Base-by-base conservation (phyloP, 2,888 invertebrate genomes). In the Plagodis dolabraria region DNA sequence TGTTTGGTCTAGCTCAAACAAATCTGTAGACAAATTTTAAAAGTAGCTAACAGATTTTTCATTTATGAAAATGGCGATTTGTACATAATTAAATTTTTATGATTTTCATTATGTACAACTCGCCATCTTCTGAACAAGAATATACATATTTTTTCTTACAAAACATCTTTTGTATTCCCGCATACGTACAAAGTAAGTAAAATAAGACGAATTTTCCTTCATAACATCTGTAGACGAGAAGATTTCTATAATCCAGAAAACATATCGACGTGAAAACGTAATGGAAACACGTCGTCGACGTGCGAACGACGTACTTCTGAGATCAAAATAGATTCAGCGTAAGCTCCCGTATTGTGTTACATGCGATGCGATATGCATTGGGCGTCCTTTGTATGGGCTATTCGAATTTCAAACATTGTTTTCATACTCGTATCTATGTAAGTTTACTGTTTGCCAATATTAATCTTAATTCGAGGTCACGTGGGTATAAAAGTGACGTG, bases 341-440 rank as follows among this genome's bases (percentile, higher is more conserved):
- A 64, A 65, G 53, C 66, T 54, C 47, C 33, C 45, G 53, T 65
- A 48, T 67, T 67, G 53, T 65, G 47, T 67, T 69, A 57, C 67
- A 53, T 12, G 49, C 44, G 22, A 22, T 22, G 22, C 22, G 22
- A 22, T 22, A 34, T 43, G 44, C 53, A 47, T 9, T 40, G 11
- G 49, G 34, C 8, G 38, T 51, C 6, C 51, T 57, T 53, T 54
- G 50, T 54, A 57, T 47, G 57, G 47, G 35, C 6, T 48, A 45
- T 22, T 22, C 9, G 7, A 44, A 22, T 38, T 38, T 8, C 5
- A 4, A 38, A 38, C 7, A 38, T 9, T 8, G 7, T 38, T 38
- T 38, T 38, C 0, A 1, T 38, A 8, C 9, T 8, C 38, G 9
- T 5, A 8, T 38, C 38, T 38, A 38, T 38, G 1, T 38, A 38